Base-by-base conservation (phyloP, 2,113 vertebrate genomes). In the Microtus pennsylvanicus region DNA sequence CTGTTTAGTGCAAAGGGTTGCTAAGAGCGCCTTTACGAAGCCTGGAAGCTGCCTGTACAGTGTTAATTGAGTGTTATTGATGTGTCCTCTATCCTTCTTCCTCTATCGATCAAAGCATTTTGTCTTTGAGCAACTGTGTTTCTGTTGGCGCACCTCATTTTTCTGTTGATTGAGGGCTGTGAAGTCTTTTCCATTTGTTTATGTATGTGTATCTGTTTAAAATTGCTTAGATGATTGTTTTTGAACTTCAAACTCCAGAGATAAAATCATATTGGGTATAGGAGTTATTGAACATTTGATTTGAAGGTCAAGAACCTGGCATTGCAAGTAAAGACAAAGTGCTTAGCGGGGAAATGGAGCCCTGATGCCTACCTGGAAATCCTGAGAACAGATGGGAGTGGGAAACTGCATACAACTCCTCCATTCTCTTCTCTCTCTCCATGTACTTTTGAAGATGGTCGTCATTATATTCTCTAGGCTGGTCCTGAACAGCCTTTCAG, bases 81-180 rank as follows among this genome's bases (percentile, higher is more conserved):
- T 89, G 9, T 1, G 1, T 3, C 16, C 16, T 58, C 0, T 1
- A 55, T n/a, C 35, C 30, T 11, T 72, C 11, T 11, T 52, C 42
- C 47, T 89, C 52, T 89, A 33, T 52, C 47, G 8, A 38, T 55
- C 13, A 74, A 38, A 30, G 14, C 14, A 69, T 52, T 52, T 87
- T 69, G 17, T 52, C 42, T 50, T 87, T 87, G 47, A 87, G 35
- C 45, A 1, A n/a, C 33, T 70, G 5, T 87, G 7, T 5, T 24
- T 58, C 33, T 58, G 50, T 38, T 7, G 72, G 7, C 7, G 33
- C 14, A 14, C 86, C 22, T 55, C 24, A 19, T 38, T 52, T 72
- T 74, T 38, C 45, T 19, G 8, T 74, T 72, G 33, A 88, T 55
- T 72, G 8, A 30, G 58, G 24, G 14, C 50, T 58, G 8, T 52